Base-by-base conservation (phyloP, 2,888 invertebrate species). In the Ornithoptera priamus region DNA sequence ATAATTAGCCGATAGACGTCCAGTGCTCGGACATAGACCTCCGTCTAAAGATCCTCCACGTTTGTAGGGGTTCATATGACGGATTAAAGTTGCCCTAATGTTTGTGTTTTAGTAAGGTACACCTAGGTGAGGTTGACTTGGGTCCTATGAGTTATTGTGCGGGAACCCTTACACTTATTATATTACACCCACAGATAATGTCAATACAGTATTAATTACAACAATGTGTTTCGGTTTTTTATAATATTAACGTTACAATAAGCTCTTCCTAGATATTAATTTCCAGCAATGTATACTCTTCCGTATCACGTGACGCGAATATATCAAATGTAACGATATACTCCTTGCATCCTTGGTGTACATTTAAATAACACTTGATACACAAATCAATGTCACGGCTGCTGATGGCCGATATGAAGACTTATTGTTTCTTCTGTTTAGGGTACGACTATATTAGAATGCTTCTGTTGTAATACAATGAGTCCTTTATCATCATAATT, bases 381-480 rank as follows among this genome's bases (percentile, higher is more conserved):
- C 65, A 65, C 65, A 69, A 69, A 69, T 69, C 69, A 69, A 69
- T 69, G 69, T 69, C 69, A 66, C 56, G 65, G 62, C 36, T 56
- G 24, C 69, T 58, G 62, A 66, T 66, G 57, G 58, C 6, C 50
- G 65, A 69, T 69, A 66, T 46, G 46, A 69, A 46, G 65, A 65
- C 56, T 62, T 68, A 68, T 68, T 58, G 36, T 46, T 18, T n/a
- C 15, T 46, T 63, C 24, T 53, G 20, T 50, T 66, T 65, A 63
- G 67, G 63, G 66, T 59, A 62, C 61, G 12, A 62, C 30, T 61
- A 46, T 39, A 64, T 30, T 63, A 50, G 12, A 63, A n/a, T 50
- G 22, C 50, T 53, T 60, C 60, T 6, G n/a, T 53, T n/a, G 53
- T 53, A 53, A n/a, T 53, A 42, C 62, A 39, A 58, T 58, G 58